phyloP scores from a whole-genome alignment of 1,140 invertebrate species.

The Leptinotarsa defecta region DNA sequence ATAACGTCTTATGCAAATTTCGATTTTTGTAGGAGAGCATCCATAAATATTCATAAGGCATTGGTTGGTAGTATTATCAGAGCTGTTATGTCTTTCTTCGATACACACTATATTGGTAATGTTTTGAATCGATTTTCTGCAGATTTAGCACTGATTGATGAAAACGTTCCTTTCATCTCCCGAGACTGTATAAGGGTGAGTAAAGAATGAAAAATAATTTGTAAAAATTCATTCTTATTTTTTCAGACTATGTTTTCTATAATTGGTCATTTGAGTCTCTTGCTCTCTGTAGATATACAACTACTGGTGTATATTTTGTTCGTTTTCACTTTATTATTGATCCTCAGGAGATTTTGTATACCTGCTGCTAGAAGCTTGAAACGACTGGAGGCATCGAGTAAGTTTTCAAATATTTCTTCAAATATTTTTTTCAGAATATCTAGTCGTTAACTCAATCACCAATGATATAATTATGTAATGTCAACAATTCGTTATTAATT shows the following conservation, averaged over 20 bases:
- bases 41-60: conserved; percentile 67
- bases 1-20: conserved; percentile 55
- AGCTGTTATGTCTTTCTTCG: conserved; percentile 70
- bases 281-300: not conserved
- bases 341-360: conserved; percentile 70
- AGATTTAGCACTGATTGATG: conserved; percentile 69
- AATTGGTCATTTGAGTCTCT: not conserved
- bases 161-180: conserved; percentile 61
- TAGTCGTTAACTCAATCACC: not conserved
- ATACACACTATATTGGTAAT: conserved; percentile 59
- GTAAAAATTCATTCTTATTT: not conserved
- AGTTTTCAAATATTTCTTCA: conserved; percentile 36
- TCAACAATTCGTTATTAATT: not conserved
- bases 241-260: conserved; percentile 20
- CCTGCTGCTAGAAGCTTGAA: conserved; percentile 67
- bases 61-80: conserved; percentile 67
- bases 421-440: not conserved
- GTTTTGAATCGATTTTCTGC: conserved; percentile 68
- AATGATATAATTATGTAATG: not conserved
- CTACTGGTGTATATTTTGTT: not conserved
- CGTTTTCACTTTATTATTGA: conserved; percentile 60
- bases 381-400: conserved; percentile 68
- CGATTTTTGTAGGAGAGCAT: conserved; percentile 65
- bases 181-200: conserved; percentile 7
- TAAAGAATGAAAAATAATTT: not conserved